These are phyloP conservation scores for Tipula unca DNA, from an alignment of 2,888 invertebrate genomes.

Conservation along the genomic window DNA sequence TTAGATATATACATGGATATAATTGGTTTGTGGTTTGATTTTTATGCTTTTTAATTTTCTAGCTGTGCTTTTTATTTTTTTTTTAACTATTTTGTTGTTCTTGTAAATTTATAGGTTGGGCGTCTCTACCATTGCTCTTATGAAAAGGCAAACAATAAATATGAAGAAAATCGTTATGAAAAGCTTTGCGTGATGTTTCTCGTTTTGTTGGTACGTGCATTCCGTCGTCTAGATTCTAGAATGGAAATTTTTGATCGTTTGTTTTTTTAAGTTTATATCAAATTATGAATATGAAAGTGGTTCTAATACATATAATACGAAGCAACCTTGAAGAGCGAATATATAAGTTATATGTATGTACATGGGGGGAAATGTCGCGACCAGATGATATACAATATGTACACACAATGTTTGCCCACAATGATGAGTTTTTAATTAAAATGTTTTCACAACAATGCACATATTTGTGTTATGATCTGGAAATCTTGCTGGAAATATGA, in stretches of 20 bases:
- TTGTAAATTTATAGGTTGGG: background rate
- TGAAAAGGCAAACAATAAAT: background rate
- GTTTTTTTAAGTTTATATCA: no score
- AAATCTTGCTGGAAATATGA: background rate
- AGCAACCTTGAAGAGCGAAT: no score
- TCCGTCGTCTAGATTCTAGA: background rate
- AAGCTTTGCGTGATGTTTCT: background rate
- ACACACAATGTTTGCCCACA: background rate
- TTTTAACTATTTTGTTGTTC: no score
- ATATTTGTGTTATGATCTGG: background rate
- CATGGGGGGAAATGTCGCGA: background rate
- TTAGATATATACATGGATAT: background rate
- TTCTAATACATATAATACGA: background rate
- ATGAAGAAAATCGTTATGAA: background rate
- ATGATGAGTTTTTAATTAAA: background rate
- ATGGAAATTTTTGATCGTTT: background rate
- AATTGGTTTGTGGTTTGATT: background rate
- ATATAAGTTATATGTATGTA: background rate
- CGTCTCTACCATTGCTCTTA: background rate
- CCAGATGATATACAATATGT: background rate
- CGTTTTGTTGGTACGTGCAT: background rate
- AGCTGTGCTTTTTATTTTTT: background rate
- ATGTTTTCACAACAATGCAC: background rate
- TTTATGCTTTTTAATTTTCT: background rate
- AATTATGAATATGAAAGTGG: background rate